These are phyloP conservation scores for Phodopus roborovskii DNA, from an alignment of 2,113 vertebrate genomes.

Conservation along the genomic window DNA sequence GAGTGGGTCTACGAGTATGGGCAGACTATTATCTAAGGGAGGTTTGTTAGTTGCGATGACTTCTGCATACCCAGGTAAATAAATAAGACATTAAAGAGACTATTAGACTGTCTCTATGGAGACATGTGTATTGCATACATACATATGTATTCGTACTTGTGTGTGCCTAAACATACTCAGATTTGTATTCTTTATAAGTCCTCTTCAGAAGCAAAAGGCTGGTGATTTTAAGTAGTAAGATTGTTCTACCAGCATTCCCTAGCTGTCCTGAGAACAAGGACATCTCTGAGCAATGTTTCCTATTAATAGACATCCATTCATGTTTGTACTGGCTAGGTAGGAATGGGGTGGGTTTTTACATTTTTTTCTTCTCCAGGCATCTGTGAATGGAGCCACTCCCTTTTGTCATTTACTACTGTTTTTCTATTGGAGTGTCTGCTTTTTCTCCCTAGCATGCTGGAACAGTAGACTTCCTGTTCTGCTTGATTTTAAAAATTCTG, in stretches of 20 bases:
- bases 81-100: not conserved
- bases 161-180: not conserved
- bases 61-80: not conserved
- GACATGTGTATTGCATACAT: not conserved
- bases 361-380: not conserved
- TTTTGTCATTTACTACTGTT: not conserved
- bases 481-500: conserved; percentile 52
- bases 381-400: conserved; percentile 47
- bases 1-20: not conserved
- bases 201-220: conserved; percentile 24
- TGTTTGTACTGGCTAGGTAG: conserved; percentile 74
- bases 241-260: conserved; percentile 8
- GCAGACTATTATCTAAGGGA: not conserved
- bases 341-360: conserved; percentile 45
- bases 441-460: conserved; percentile 52
- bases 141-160: not conserved
- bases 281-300: conserved; percentile 40
- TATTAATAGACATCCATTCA: conserved; percentile 71
- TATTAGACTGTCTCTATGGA: not conserved
- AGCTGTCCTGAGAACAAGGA: conserved; percentile 35
- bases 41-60: not conserved
- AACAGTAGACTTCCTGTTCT: conserved; percentile 72
- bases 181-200: not conserved
- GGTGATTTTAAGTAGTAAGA: not conserved
- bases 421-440: not conserved